These are phyloP conservation scores for Aegotheles bennettii DNA, from an alignment of 2,113 vertebrate species.

Conservation along the genomic window DNA sequence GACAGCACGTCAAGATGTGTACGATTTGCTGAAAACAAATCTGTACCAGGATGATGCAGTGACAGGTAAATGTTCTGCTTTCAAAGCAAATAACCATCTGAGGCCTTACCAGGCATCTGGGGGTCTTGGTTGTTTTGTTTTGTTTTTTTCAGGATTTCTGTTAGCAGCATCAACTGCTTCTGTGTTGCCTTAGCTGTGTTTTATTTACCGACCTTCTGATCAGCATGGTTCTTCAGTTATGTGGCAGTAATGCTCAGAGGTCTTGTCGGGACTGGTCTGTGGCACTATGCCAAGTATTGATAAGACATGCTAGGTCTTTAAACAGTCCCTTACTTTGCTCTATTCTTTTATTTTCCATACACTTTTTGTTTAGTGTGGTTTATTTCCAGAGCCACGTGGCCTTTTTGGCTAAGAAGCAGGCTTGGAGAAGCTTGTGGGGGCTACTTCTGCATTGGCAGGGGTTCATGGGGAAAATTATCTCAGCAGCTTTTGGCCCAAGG, in stretches of 20 bases:
- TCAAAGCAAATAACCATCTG: conserved; percentile 16
- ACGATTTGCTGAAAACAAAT: conserved; percentile 96
- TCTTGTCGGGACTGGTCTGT: neutral
- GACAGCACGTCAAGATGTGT: conserved; percentile 96
- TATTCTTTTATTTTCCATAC: neutral
- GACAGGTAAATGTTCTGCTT: conserved; percentile 79
- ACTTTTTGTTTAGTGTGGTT: neutral
- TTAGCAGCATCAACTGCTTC: neutral
- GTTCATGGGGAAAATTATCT: neutral
- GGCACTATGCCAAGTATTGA: neutral
- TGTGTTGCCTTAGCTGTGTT: neutral
- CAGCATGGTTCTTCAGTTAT: neutral
- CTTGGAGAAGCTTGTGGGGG: neutral
- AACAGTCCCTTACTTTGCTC: neutral
- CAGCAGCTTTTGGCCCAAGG: neutral
- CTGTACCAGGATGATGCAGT: conserved; percentile 98
- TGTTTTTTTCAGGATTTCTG: neutral
- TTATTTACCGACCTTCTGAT: neutral
- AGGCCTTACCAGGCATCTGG: neutral
- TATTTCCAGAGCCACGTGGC: neutral
- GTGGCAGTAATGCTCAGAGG: neutral
- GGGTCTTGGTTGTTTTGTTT: neutral
- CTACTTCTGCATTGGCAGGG: neutral
- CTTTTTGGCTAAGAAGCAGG: neutral
- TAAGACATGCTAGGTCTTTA: neutral